phyloP scores from a whole-genome alignment of 2,797 vertebrate genomes.

The Gadopsis bispinosus region DNA sequence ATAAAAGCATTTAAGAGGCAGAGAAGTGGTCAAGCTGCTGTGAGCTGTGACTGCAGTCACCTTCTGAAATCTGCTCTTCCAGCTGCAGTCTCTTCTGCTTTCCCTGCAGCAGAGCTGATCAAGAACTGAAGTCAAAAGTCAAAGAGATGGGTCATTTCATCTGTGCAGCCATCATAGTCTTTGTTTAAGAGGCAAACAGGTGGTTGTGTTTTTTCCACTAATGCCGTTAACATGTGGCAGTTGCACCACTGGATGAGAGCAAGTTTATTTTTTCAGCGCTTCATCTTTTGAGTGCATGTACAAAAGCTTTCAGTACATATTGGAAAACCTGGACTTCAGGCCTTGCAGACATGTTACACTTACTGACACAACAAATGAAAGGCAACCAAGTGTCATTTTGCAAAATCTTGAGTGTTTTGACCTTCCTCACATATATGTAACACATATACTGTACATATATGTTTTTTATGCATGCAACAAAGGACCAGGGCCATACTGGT shows the following conservation, averaged over 20 bases:
- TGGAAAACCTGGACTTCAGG: neutral
- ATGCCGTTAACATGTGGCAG: neutral
- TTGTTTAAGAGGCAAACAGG: neutral
- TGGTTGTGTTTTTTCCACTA: neutral
- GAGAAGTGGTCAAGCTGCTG: conserved; percentile 66
- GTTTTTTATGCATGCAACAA: neutral
- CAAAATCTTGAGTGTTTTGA: neutral
- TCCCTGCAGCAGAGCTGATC: conserved; percentile 36
- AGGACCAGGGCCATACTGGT: neutral
- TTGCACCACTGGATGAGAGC: no score
- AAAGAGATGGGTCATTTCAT: conserved; percentile 6
- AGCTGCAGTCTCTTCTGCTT: conserved; percentile 63
- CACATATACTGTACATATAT: no score
- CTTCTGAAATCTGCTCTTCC: conserved; percentile 62
- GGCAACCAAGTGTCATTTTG: neutral
- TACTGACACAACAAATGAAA: neutral
- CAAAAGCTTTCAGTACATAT: neutral
- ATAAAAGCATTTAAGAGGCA: conserved; percentile 34
- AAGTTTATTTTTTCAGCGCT: no score
- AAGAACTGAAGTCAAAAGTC: conserved; percentile 32
- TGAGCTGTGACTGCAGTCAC: conserved; percentile 72
- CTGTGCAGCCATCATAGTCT: neutral
- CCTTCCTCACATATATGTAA: no score
- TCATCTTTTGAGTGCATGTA: neutral
- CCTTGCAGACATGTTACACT: neutral